phyloP scores from a whole-genome alignment of 2,888 invertebrate species.

The Meiosimyza decipiens region DNA sequence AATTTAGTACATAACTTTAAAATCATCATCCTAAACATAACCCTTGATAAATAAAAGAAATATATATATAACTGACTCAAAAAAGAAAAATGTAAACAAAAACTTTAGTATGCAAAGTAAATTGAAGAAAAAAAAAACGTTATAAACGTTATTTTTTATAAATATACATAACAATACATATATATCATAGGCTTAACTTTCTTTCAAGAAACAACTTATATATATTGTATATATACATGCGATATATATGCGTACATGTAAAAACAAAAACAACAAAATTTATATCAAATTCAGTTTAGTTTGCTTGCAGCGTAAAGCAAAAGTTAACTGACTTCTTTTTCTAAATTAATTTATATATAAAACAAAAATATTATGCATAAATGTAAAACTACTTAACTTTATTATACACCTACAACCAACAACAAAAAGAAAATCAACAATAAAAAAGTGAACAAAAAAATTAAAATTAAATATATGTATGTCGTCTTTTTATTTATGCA shows the following conservation, averaged over 20 bases:
- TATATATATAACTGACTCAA: constrained; percentile 3
- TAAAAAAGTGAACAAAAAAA: constrained; percentile 44
- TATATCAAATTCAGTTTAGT: constrained; percentile 28
- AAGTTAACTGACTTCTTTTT: constrained; percentile 33
- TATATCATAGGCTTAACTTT: constrained; percentile 42
- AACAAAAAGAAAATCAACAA: constrained; percentile 36
- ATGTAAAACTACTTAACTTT: constrained; percentile 41
- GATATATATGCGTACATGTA: constrained; percentile 44
- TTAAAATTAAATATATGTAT: constrained; percentile 33
- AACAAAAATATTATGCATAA: constrained; percentile 39
- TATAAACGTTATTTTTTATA: constrained; percentile 45
- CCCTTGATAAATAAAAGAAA: background rate
- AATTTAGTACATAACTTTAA: background rate
- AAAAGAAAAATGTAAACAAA: constrained; percentile 18
- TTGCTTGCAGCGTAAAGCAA: constrained; percentile 27
- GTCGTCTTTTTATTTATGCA: constrained; percentile 17
- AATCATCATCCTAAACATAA: constrained; percentile 10
- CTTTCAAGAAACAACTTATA: constrained; percentile 37
- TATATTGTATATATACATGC: constrained; percentile 36
- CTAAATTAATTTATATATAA: constrained; percentile 37
- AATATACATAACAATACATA: constrained; percentile 40
- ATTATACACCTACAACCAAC: constrained; percentile 41
- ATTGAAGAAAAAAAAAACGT: constrained; percentile 35
- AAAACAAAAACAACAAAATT: constrained; percentile 28
- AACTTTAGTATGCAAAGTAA: constrained; percentile 4